Evolutionary conservation across 2,888 invertebrate genomes (phyloP).

Genomic region (Falcaria lacertinaria): DNA sequence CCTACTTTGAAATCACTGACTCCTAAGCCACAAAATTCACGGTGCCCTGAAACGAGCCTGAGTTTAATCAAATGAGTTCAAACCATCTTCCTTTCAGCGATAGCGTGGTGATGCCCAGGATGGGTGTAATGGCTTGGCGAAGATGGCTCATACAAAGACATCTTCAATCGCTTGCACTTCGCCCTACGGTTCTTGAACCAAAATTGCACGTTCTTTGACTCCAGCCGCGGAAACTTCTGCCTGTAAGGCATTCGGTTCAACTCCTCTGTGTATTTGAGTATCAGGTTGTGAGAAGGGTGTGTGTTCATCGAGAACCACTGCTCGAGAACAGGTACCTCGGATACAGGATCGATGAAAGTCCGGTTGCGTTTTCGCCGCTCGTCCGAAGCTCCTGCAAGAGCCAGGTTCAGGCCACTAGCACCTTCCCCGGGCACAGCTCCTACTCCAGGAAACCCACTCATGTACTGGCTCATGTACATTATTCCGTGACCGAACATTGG

Average conservation of each 20-base stretch:
- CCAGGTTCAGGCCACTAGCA: constrained; percentile 81
- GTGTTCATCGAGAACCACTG: constrained; percentile 99
- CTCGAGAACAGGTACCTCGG: constrained; percentile 96
- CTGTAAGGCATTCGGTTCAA: constrained; percentile 97
- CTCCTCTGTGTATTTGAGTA: constrained; percentile 98
- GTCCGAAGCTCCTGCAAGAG: constrained; percentile 84
- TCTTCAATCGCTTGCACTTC: constrained; percentile 97
- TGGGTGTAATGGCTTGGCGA: constrained; percentile 82
- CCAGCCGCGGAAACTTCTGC: constrained; percentile 98
- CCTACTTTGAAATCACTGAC: constrained; percentile 24
- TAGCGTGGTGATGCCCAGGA: constrained; percentile 74
- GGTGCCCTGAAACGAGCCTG: constrained; percentile 6
- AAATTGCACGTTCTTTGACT: constrained; percentile 99
- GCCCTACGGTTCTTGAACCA: constrained; percentile 99
- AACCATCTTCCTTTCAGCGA: constrained; percentile 74
- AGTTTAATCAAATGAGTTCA: no score
- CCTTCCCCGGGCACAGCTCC: constrained; percentile 77
- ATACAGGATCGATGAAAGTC: constrained; percentile 99
- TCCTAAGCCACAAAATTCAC: constrained; percentile 17
- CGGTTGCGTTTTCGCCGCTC: constrained; percentile 96
- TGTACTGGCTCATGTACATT: constrained; percentile 95
- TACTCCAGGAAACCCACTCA: constrained; percentile 79
- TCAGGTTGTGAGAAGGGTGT: constrained; percentile 98
- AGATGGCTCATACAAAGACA: constrained; percentile 90
- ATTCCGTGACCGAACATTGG: constrained; percentile 94